Base-by-base conservation (phyloP, 2,113 vertebrate genomes). In the Spermophilus dauricus region DNA sequence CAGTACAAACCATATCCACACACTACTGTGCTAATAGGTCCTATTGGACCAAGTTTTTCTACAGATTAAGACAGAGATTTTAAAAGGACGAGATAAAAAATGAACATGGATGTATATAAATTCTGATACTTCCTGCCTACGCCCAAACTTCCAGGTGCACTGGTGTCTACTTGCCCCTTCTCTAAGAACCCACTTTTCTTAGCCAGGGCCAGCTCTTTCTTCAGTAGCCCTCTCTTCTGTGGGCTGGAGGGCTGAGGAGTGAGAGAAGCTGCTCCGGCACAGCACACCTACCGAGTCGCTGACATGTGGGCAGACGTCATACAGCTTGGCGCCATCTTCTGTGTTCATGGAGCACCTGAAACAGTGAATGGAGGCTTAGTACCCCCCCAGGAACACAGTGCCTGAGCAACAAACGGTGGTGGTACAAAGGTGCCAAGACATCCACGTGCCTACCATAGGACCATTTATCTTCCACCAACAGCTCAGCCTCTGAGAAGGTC, bases 261-360 rank as follows among this genome's bases (percentile, higher is more conserved):
- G 24, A 5, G 34, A 22, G 42, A 32, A 37, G 16, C 0, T 2
- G 24, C 34, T 37, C 12, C 73, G 63, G 53, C 22, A 26, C 32
- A 24, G 95, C 95, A 28, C 67, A 92, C 96, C 70, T 99, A 99
- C 99, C 98, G 99, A 99, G 98, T 99, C 99, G 26, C 99, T 99
- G 99, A 99, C 99, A 0, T 99, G 99, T 22, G 99, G 99, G 97
- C 99, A 99, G 96, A 99, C 99, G 0, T 99, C 99, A 22, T 99
- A 99, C 63, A 99, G 99, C 98, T 99, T 99, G 97, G 99, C 99
- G 12, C 99, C 99, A 51, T 99, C 99, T 97, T 99, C 99, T 69
- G 99, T 99, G 93, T 99, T 99, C 99, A 99, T 99, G 61, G 99
- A 99, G 99, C 99, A 99, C 98, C 99, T 99, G 98, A 96, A 97